Base-by-base conservation (phyloP, 2,113 vertebrate species). In the Sinocyclocheilus grahami region DNA sequence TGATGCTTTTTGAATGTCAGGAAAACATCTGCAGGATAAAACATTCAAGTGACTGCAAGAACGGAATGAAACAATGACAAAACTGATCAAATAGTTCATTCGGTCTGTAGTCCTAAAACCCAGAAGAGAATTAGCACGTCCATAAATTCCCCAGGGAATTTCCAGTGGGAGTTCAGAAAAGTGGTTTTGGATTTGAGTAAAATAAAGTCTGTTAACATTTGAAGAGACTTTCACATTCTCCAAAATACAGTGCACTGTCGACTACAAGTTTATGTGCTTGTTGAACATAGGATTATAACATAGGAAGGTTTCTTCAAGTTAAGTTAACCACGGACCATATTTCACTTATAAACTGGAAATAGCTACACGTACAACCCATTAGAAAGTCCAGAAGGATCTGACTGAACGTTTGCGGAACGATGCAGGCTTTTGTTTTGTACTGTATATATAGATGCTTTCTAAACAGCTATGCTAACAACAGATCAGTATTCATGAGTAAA, bases 381-480 rank as follows among this genome's bases (percentile, higher is more conserved):
- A 67, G 24, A 71, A 16, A 9, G 7, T 18, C 3, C 8, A 18
- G 51, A 14, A 33, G 0, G 24, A 30, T 65, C 67, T 39, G 18
- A 9, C 10, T 72, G 69, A 42, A 58, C 9, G 22, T 55, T 55
- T 30, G 48, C 30, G 2, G 53, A 78, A 37, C 27, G 2, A 53
- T 3, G 10, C 24, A 58, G 53, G 51, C 53, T 58, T 58, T 78
- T 78, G 18, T 78, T 22, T 30, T 82, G 80, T 51, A 51, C 48
- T 51, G 48, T 82, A 82, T 82, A 82, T 69, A 51, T 27, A 24
- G 62, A 67, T 30, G 62, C 62, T 69, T 82, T 69, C 10, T 24
- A 48, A 51, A 46, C 24, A 62, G 72, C 72, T 24, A 22, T 76
- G 74, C 74, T 27, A 48, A 16, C 5, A 75, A 48, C n/a, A 24